Conservation (phyloP, 2,888 invertebrate genomes). For the Ceratothoa steindachneri region DNA sequence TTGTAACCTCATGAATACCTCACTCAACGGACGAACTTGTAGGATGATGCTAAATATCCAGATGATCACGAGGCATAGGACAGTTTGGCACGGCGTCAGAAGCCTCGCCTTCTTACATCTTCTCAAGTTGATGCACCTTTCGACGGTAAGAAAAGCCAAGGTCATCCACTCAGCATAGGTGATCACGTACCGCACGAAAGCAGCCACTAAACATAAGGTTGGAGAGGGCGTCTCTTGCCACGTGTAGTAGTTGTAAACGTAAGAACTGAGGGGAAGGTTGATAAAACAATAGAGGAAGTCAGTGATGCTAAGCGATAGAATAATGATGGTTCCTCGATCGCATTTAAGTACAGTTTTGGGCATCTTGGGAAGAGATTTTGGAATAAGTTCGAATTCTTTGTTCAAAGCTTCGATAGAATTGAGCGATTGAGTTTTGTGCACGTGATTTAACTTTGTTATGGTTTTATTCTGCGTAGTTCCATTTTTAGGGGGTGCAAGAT, state of each 20-base stretch:
- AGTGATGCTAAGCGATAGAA: background rate
- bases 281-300: background rate
- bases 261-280: background rate
- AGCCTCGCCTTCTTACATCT: background rate
- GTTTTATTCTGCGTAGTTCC: background rate
- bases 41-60: background rate
- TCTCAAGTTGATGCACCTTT: background rate
- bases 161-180: conserved; percentile 10
- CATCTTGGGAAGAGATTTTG: background rate
- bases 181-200: background rate
- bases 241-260: background rate
- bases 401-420: background rate
- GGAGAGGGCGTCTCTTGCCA: background rate
- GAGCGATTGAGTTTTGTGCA: background rate
- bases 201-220: background rate
- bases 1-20: too few relatives aligned
- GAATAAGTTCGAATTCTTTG: background rate
- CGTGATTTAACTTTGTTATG: background rate
- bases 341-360: background rate
- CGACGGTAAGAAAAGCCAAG: background rate
- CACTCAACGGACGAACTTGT: background rate
- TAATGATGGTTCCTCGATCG: background rate
- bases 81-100: background rate
- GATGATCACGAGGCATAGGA: background rate
- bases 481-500: background rate